phyloP scores from a whole-genome alignment of 2,113 vertebrate genomes.

The Candoia aspera region DNA sequence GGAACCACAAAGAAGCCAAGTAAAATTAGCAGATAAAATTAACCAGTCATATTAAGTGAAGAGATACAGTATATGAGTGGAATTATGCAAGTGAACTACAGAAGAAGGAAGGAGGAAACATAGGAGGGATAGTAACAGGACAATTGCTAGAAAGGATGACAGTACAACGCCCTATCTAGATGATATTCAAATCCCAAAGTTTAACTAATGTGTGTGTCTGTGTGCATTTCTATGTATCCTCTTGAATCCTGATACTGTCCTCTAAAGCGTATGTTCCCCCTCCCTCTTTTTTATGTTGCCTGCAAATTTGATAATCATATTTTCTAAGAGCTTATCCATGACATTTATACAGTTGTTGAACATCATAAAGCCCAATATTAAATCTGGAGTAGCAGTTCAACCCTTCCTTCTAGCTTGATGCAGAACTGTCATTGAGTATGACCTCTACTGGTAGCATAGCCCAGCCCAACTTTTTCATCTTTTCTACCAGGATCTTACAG shows the following conservation, averaged over 20 bases:
- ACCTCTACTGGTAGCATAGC: neutral
- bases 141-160: neutral
- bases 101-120: neutral
- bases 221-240: neutral
- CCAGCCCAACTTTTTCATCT: neutral
- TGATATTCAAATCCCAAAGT: neutral
- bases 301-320: neutral
- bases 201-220: neutral
- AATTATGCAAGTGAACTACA: neutral
- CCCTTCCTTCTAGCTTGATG: neutral
- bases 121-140: neutral
- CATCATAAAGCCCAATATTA: neutral
- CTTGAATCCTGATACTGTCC: neutral
- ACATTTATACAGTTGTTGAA: neutral
- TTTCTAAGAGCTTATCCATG: neutral
- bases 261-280: neutral
- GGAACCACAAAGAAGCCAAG: neutral
- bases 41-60: neutral
- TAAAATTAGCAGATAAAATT: constrained; percentile 1
- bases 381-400: neutral
- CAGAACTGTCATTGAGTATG: no score
- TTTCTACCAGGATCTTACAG: neutral
- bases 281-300: neutral
- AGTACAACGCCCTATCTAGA: neutral
- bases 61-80: no score